These are phyloP conservation scores for Augochlorella aurata DNA, from an alignment of 2,888 invertebrate species.

Conservation along the genomic window DNA sequence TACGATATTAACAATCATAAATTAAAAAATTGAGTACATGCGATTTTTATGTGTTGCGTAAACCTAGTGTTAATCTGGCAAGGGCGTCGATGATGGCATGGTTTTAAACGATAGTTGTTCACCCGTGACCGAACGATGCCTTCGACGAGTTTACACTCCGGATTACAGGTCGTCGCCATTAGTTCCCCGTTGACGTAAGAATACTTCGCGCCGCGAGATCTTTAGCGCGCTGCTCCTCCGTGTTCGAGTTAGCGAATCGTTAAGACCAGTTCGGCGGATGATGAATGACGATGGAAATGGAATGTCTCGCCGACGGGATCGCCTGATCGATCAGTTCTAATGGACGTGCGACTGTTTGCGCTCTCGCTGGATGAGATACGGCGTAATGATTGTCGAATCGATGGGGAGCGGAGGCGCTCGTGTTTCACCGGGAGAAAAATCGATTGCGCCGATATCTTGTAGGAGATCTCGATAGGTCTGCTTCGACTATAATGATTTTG, in stretches of 20 bases:
- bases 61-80: neutral
- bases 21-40: too few relatives aligned
- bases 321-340: conserved; percentile 43
- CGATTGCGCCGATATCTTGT: neutral
- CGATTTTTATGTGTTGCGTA: too few relatives aligned
- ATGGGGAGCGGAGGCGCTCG: neutral
- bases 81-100: neutral
- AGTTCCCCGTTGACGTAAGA: conserved; percentile 26
- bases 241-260: conserved; percentile 46
- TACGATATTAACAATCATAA: too few relatives aligned
- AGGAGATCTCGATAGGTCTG: too few relatives aligned
- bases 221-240: neutral
- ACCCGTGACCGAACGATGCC: conserved; percentile 18
- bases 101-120: conserved; percentile 17
- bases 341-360: conserved; percentile 11
- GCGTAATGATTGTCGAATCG: neutral
- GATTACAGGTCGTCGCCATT: conserved; percentile 37
- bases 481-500: too few relatives aligned
- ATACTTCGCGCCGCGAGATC: conserved; percentile 26
- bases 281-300: conserved; percentile 41
- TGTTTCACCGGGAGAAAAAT: neutral
- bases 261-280: conserved; percentile 20
- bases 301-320: conserved; percentile 34
- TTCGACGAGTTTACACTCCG: conserved; percentile 26
- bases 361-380: neutral